These are phyloP conservation scores for Ceryle rudis DNA, from an alignment of 2,797 vertebrate species.

Conservation along the genomic window DNA sequence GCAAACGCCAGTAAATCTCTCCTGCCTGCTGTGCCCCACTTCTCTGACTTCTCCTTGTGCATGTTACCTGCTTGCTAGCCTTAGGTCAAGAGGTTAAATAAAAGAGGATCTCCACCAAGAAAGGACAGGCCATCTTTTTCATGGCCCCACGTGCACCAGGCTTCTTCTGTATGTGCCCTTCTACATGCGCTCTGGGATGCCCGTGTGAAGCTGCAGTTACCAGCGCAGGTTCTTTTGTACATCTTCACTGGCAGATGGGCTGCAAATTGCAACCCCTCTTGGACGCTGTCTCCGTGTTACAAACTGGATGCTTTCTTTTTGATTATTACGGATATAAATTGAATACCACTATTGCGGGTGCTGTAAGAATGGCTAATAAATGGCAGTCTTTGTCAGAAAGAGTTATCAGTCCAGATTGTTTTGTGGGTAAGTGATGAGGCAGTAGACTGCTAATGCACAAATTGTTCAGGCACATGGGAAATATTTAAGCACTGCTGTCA, in stretches of 20 bases:
- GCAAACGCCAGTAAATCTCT: background rate
- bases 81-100: background rate
- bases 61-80: background rate
- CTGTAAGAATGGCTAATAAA: conserved; percentile 23
- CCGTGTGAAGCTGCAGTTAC: background rate
- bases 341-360: background rate
- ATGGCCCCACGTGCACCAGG: fast-evolving
- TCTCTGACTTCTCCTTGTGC: background rate
- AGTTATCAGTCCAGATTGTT: conserved; percentile 9
- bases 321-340: background rate
- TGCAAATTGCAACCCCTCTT: background rate
- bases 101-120: background rate
- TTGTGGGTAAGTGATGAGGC: conserved; percentile 25
- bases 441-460: conserved; percentile 57
- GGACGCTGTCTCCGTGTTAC: background rate
- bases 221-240: fast-evolving
- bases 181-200: fast-evolving
- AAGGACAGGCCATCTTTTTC: background rate
- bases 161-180: background rate
- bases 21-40: background rate
- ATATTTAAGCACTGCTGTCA: conserved; percentile 32
- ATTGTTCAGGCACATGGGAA: conserved; percentile 34
- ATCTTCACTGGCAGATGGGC: background rate
- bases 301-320: background rate
- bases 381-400: conserved; percentile 19